Evolutionary conservation across 2,888 invertebrate species (phyloP), one percentile per base, ranked within the genome.

Genomic region (Branchipolynoe longqiensis): DNA sequence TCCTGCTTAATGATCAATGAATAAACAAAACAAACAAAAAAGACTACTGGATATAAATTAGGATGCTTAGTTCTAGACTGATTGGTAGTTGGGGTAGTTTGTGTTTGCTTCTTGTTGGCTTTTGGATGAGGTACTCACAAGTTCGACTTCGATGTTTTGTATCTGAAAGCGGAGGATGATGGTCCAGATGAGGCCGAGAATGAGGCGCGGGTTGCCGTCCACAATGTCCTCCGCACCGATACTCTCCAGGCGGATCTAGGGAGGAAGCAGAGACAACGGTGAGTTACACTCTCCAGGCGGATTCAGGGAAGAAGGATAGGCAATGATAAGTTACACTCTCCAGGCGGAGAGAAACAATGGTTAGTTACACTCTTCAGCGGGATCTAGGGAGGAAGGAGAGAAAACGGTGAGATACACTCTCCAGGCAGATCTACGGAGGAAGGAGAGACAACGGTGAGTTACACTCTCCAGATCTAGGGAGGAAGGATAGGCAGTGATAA

Each of bases 201-300:
- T 99, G 89, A 99, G 95, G 82, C 98, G 95, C 64, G 98, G 98
- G 95, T 99, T 99, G 48, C 99, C 98, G 94, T 99, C 99, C 88
- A 99, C 98, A 89, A 99, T 99, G 94, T 99, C 99, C 94, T 99
- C 99, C 25, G 99, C 99, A 89, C 99, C 99, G 92, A 99, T 99
- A 92, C 98, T 99, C 95, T 99, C 99, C 94, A 99, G 94, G 81
- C 98, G 96, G 87, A 99, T 97, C 98, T 98, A 94, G 18, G 18
- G 8, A 48, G 18, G 8, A 48, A 48, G 48, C 48, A 48, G 8
- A 48, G 48, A 12, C 48, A 12, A 12, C 8, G 48, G 18, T 48
- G 8, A 48, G 18, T 48, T 8, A 48, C 48, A 48, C 48, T 48
- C 48, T 48, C 8, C 48, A 48, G 18, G 48, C 48, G 48, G 48